Base-by-base conservation (phyloP, 35 echinoderm and acorn worm genomes). In the Holothuria glaberrima region DNA sequence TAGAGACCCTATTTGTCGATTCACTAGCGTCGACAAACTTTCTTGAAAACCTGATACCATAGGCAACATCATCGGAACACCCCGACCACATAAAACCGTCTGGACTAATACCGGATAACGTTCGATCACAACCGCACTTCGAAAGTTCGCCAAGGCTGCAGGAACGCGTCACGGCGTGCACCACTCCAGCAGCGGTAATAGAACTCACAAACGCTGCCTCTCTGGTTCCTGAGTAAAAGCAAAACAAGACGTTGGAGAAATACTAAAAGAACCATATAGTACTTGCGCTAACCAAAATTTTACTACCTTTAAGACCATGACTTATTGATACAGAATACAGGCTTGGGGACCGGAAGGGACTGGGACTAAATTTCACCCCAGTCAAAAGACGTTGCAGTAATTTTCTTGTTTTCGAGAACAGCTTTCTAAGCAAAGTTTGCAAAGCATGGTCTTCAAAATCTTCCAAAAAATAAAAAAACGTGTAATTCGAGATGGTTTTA, bases 121-220 rank as follows among this genome's bases (percentile, higher is more conserved):
- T 98, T 22, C 96, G 65, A 65, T 98, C 96, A 58, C 96, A 98
- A 10, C 96, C 96, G 48, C 96, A 98, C 59, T 93, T 93, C 35
- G 90, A 56, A 1, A 98, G 80, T 9, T 93, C 93, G 34, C 96
- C 96, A 70, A 93, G 94, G 59, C 96, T 98, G 88, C 96, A 98
- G 17, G 90, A 75, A 21, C 93, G 71, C 31, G 96, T 98, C 20
- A 98, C 96, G 31, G 91, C 82, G 45, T 98, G 93, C 2, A 90
- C 90, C 4, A 94, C 96, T 9, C 93, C 96, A 18, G 96, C 96
- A 12, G 96, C 60, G 5, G 96, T 92, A 34, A 98, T 91, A 22
- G 96, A 91, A 30, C 89, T 91, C 35, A 98, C 96, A 57, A 98
- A 98, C 0, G 96, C 96, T 13, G 96, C 96, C 69, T 98, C 96